Base-by-base conservation (phyloP, 2,888 invertebrate species). In the Ectobius pallidus region DNA sequence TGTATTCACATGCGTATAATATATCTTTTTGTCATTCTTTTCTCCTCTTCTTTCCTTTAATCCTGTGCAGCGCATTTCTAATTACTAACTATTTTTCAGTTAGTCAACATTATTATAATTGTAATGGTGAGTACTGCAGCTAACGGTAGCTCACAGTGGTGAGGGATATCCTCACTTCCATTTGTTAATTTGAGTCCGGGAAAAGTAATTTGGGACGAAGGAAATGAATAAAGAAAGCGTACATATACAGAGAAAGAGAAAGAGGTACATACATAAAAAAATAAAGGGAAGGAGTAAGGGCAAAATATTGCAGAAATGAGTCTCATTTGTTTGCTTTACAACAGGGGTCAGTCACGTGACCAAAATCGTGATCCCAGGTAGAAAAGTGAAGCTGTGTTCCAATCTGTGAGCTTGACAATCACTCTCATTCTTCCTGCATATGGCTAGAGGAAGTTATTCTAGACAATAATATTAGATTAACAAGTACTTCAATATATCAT, bases 321-420 rank as follows among this genome's bases (percentile, higher is more conserved):
- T 65, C 65, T 65, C 65, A 65, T 65, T 65, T 65, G 65, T 65
- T 65, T 65, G 65, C 65, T 46, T 65, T 65, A 65, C 65, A 65
- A 65, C 65, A 46, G 65, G 46, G 65, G 44, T 65, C 65, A 65
- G 65, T 65, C 65, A 65, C 65, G 65, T 65, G 65, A 65, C 46
- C 65, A 34, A 65, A 65, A 65, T 65, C 65, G 65, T 65, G 65
- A 65, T 46, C 18, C 65, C 65, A 65, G 65, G 65, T 65, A 65
- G 39, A 65, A 65, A 65, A 65, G 27, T 65, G 65, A 65, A n/a
- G 65, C 46, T 7, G 65, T 46, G 65, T 65, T 30, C 30, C 16
- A 65, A 65, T 65, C 65, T 65, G 42, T 16, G 2, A n/a, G 46
- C 65, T 65, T 46, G n/a, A n/a, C n/a, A n/a, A n/a, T n/a, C n/a